These are phyloP conservation scores for Ceratitis capitata DNA, from an alignment of 1,140 invertebrate species.

Conservation along the genomic window DNA sequence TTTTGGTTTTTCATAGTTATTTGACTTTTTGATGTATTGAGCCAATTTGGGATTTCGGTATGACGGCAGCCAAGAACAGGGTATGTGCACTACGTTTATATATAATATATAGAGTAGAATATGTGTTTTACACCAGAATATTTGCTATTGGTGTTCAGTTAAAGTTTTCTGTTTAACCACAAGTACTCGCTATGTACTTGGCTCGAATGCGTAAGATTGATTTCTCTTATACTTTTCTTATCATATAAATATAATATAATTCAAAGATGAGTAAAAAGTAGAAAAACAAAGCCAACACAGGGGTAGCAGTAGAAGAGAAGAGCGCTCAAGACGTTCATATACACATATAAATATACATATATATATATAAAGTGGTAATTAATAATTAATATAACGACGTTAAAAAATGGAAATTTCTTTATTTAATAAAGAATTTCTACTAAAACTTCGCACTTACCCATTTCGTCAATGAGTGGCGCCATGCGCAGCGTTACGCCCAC, in stretches of 20 bases:
- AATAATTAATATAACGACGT: neutral
- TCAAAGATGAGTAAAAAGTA: neutral
- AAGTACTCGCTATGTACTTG: slow-evolving; percentile 14
- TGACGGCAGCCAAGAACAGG: neutral
- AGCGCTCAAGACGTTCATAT: slow-evolving; percentile 3
- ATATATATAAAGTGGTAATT: neutral
- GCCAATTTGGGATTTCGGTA: neutral
- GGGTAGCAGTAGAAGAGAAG: slow-evolving; percentile 33
- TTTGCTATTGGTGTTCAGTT: neutral
- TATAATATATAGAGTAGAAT: neutral
- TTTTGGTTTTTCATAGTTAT: no score
- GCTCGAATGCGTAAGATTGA: slow-evolving; percentile 23
- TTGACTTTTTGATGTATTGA: no score
- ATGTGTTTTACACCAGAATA: neutral
- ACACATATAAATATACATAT: neutral
- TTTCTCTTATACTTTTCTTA: neutral
- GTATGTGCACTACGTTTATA: neutral
- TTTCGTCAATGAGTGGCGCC: slow-evolving; percentile 91
- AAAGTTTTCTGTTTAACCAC: no score
- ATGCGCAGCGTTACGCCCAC: slow-evolving; percentile 89
- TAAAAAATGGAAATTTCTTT: slow-evolving; percentile 6
- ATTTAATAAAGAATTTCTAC: neutral
- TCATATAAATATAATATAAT: neutral
- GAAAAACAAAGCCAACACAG: slow-evolving; percentile 19
- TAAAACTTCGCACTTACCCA: slow-evolving; percentile 76